phyloP scores from a whole-genome alignment of 2,888 invertebrate species.

The Pollenia labialis region DNA sequence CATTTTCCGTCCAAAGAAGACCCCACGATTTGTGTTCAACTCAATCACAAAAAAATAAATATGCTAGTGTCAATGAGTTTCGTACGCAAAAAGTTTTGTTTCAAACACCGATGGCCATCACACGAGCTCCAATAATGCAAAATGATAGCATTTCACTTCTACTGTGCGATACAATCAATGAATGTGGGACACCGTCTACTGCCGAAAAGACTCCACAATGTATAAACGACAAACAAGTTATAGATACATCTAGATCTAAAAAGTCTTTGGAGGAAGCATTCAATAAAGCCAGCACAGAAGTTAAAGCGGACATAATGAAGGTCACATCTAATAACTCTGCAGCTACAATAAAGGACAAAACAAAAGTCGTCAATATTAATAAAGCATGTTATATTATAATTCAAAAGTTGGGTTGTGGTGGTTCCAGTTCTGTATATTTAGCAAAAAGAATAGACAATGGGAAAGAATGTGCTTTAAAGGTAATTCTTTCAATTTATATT shows the following conservation, averaged over 20 bases:
- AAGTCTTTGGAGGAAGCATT: slow-evolving; percentile 79
- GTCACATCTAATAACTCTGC: slow-evolving; percentile 41
- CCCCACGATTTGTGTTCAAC: slow-evolving; percentile 77
- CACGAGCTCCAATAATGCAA: slow-evolving; percentile 77
- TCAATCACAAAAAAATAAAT: slow-evolving; percentile 76
- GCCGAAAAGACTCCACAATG: slow-evolving; percentile 73
- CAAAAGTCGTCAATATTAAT: slow-evolving; percentile 87
- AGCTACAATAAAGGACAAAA: slow-evolving; percentile 64
- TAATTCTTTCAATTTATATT: slow-evolving; percentile 52
- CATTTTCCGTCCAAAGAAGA: slow-evolving; percentile 75
- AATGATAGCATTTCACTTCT: slow-evolving; percentile 81
- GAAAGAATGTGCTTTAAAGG: slow-evolving; percentile 82
- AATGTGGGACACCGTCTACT: slow-evolving; percentile 77
- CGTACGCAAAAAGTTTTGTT: slow-evolving; percentile 83
- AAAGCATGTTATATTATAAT: slow-evolving; percentile 89
- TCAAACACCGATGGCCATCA: slow-evolving; percentile 83
- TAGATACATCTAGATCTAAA: slow-evolving; percentile 75
- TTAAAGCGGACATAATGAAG: slow-evolving; percentile 2
- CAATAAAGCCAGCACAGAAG: slow-evolving; percentile 57
- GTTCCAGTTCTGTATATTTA: slow-evolving; percentile 92
- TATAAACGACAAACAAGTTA: slow-evolving; percentile 49
- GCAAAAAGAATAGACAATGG: slow-evolving; percentile 79
- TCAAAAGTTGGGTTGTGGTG: slow-evolving; percentile 93
- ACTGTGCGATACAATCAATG: slow-evolving; percentile 81
- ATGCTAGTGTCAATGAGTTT: slow-evolving; percentile 80